Evolutionary conservation across 2,113 vertebrate genomes (phyloP), one percentile per base, ranked within the genome.

Genomic region (Pholis gunnellus): DNA sequence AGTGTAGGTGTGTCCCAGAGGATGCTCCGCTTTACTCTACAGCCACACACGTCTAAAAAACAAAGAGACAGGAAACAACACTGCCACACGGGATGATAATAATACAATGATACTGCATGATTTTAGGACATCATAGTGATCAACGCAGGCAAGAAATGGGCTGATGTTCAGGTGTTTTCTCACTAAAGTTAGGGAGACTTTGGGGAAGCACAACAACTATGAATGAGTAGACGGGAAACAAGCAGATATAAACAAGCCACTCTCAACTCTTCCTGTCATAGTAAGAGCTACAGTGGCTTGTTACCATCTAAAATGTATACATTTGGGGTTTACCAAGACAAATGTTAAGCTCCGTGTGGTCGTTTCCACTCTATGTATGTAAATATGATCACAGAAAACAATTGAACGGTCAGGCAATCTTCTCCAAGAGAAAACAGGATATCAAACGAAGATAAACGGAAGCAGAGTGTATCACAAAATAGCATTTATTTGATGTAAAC

Each of bases 401-500:
- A 22, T 9, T 66, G 17, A 66, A 38, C 13, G 4, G 15, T 40
- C 11, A 25, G 54, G 61, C n/a, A 42, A 8, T 11, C n/a, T 57
- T 66, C 22, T 56, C 50, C 22, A 38, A 1, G n/a, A n/a, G 34
- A 44, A 66, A 72, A 71, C 38, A 65, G 4, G 14, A 22, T 4
- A 40, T 10, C 11, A 27, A 29, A 70, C 13, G 46, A 25, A 79
- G 27, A 68, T 20, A 34, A 64, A 29, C 5, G 8, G 22, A 46
- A 77, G 76, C 27, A 56, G 46, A 7, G 2, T 20, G 15, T 87
- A 38, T 84, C 87, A 74, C 38, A 93, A 93, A 91, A 91, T 90
- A 93, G 69, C 48, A 86, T 94, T 93, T 92, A 92, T 94, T 92
- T 83, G 5, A 83, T 71, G 64, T 46, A 72, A 88, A 72, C 40